Evolutionary conservation across 2,888 invertebrate species (phyloP).

Genomic region (Muschampia plurimacula): DNA sequence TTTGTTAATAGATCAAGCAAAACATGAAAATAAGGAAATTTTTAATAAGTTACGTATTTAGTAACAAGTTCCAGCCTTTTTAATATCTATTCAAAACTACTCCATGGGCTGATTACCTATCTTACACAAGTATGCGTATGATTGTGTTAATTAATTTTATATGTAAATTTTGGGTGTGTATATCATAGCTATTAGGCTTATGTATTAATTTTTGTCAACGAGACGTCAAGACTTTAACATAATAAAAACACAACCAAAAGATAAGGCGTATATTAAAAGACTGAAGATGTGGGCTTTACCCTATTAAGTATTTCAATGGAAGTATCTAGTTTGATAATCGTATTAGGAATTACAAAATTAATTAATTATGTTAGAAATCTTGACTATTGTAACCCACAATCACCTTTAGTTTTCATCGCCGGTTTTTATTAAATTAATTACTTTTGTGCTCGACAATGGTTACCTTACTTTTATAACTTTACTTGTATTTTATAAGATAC

Average conservation of each 20-base stretch:
- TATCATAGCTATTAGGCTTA: not conserved
- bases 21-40: not conserved
- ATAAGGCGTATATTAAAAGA: conserved; percentile 2
- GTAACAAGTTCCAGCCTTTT: too few relatives aligned
- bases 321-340: not conserved
- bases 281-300: conserved; percentile 3
- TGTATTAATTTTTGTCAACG: conserved; percentile 16
- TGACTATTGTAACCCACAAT: not conserved
- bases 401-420: not conserved
- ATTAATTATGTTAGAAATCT: not conserved
- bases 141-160: not conserved
- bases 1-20: not conserved
- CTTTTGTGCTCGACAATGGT: too few relatives aligned
- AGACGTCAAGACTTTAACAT: not conserved
- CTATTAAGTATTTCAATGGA: not conserved
- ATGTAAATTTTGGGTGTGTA: not conserved
- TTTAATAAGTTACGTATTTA: too few relatives aligned
- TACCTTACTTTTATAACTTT: too few relatives aligned
- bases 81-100: too few relatives aligned
- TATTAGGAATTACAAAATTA: not conserved
- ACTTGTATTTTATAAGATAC: too few relatives aligned
- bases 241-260: conserved; percentile 9
- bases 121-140: not conserved
- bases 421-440: not conserved
- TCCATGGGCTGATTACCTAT: too few relatives aligned